Conservation (phyloP, 2,888 invertebrate genomes). For the Frankliniella intonsa region DNA sequence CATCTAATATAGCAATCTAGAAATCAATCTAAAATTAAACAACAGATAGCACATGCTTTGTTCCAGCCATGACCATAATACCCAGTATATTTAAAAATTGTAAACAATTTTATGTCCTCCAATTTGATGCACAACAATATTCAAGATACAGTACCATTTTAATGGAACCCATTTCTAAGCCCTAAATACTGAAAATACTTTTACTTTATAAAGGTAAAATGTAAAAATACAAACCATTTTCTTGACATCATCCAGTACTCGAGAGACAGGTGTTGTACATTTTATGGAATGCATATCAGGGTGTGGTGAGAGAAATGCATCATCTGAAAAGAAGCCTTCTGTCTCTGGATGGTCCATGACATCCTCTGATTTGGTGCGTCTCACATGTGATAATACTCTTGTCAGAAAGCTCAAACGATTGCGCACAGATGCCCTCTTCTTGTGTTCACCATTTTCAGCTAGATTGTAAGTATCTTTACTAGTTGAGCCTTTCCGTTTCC, state of each 20-base stretch:
- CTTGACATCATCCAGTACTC: background rate
- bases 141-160: too few relatives aligned
- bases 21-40: too few relatives aligned
- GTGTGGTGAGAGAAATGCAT: conserved; percentile 9
- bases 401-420: background rate
- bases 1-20: too few relatives aligned
- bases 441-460: conserved; percentile 9
- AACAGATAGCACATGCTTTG: too few relatives aligned
- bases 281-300: background rate
- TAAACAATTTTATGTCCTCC: too few relatives aligned
- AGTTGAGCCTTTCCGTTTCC: conserved; percentile 20
- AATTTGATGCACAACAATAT: too few relatives aligned
- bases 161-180: too few relatives aligned
- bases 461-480: conserved; percentile 7
- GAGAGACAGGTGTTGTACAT: background rate
- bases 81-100: too few relatives aligned
- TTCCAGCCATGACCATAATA: too few relatives aligned
- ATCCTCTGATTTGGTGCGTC: conserved; percentile 28
- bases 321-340: background rate
- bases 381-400: background rate
- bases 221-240: background rate
- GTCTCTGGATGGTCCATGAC: conserved; percentile 37
- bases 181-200: too few relatives aligned
- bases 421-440: conserved; percentile 5
- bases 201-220: background rate